Evolutionary conservation across 2,888 invertebrate genomes (phyloP).

Genomic region (Camptogramma bilineatum): DNA sequence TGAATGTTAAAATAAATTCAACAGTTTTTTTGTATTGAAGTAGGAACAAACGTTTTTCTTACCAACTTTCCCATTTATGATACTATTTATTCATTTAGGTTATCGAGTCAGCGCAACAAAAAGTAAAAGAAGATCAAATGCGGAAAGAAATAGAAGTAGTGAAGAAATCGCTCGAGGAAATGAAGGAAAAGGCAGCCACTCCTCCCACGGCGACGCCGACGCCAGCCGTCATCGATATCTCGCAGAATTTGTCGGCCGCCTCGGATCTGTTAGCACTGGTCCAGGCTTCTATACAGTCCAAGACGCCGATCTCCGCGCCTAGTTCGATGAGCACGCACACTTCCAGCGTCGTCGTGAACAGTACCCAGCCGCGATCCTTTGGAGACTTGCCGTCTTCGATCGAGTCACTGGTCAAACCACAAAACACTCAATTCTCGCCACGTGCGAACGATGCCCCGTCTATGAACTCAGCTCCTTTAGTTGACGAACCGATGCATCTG

Average conservation of each 20-base stretch:
- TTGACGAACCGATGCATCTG: constrained; percentile 22
- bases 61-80: too few relatives aligned
- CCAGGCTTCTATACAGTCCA: constrained; percentile 70
- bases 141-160: constrained; percentile 86
- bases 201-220: constrained; percentile 37
- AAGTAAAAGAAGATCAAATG: constrained; percentile 87
- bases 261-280: constrained; percentile 72
- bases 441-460: constrained; percentile 2
- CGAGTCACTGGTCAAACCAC: constrained; percentile 27
- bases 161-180: constrained; percentile 73
- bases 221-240: constrained; percentile 40
- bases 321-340: constrained; percentile 39
- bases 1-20: too few relatives aligned
- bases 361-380: constrained; percentile 68
- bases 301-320: constrained; percentile 41
- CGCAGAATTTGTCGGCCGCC: constrained; percentile 65
- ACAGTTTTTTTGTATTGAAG: too few relatives aligned
- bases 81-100: constrained; percentile 74
- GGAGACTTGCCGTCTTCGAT: constrained; percentile 60
- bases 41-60: too few relatives aligned
- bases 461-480: neutral
- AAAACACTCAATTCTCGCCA: constrained; percentile 8
- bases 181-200: constrained; percentile 49
- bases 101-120: constrained; percentile 90
- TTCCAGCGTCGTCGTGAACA: constrained; percentile 59